These are phyloP conservation scores for Bufo gargarizans DNA, from an alignment of 2,113 vertebrate genomes.

Conservation along the genomic window DNA sequence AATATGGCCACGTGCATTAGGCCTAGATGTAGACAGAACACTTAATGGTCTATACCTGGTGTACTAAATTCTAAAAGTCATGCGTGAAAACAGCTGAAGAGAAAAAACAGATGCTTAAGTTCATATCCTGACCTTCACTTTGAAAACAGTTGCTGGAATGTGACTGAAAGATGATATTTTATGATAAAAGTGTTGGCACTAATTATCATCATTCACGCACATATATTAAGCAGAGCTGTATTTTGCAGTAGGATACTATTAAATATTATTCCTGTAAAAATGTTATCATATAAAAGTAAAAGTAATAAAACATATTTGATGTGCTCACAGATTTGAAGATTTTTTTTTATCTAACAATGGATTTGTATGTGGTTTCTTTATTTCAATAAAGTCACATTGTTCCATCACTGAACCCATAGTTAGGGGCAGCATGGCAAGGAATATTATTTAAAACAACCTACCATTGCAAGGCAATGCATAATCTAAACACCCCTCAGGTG, in stretches of 20 bases:
- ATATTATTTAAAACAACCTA: slow-evolving; percentile 28
- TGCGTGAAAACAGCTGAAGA: background rate
- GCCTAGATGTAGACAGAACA: background rate
- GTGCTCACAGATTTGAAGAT: background rate
- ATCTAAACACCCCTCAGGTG: slow-evolving; percentile 33
- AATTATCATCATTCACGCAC: background rate
- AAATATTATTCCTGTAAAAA: background rate
- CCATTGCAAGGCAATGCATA: slow-evolving; percentile 1
- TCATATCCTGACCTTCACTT: background rate
- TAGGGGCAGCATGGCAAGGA: background rate
- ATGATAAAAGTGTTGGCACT: background rate
- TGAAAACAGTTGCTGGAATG: background rate
- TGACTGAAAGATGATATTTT: background rate
- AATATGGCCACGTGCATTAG: no score
- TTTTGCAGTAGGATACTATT: background rate
- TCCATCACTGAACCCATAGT: slow-evolving; percentile 18
- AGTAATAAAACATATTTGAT: background rate
- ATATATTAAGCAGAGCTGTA: background rate
- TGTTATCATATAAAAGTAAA: background rate
- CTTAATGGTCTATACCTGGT: background rate
- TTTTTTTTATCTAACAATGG: background rate
- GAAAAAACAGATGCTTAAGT: background rate
- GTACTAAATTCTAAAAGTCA: background rate
- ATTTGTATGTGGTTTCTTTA: background rate
- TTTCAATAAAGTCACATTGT: background rate